These are phyloP conservation scores for Phlogophora meticulosa DNA, from an alignment of 2,888 invertebrate genomes.

Conservation along the genomic window DNA sequence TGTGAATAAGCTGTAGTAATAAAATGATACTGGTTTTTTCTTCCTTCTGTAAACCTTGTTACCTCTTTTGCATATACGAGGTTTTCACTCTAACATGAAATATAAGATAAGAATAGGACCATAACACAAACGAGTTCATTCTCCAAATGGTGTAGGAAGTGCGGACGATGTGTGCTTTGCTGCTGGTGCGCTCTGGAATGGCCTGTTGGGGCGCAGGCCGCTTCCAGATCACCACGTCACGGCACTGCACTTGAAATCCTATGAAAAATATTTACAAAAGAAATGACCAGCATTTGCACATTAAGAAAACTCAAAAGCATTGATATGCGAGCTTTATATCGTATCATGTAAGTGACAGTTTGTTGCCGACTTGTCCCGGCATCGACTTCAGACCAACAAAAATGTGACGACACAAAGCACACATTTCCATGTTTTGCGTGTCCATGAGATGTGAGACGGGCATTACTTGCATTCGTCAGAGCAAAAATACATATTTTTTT, in stretches of 20 bases:
- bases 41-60: too few relatives aligned
- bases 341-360: neutral
- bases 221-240: conserved; percentile 72
- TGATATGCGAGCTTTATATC: neutral
- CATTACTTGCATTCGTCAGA: neutral
- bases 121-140: conserved; percentile 70
- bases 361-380: neutral
- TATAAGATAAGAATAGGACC: neutral
- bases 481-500: too few relatives aligned
- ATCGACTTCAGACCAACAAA: neutral
- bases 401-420: neutral
- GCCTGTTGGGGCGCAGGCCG: conserved; percentile 62
- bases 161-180: conserved; percentile 67
- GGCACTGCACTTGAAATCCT: conserved; percentile 75
- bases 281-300: neutral
- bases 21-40: too few relatives aligned
- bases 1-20: too few relatives aligned
- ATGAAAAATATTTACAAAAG: conserved; percentile 9
- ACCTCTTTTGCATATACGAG: too few relatives aligned
- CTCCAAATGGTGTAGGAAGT: conserved; percentile 73
- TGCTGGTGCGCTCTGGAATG: conserved; percentile 63
- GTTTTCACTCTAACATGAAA: too few relatives aligned
- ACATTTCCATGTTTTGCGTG: neutral
- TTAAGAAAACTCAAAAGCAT: neutral
- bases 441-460: neutral